Evolutionary conservation across 2,797 vertebrate genomes (phyloP), one percentile per base, ranked within the genome.

Genomic region (Poecilia wingei): DNA sequence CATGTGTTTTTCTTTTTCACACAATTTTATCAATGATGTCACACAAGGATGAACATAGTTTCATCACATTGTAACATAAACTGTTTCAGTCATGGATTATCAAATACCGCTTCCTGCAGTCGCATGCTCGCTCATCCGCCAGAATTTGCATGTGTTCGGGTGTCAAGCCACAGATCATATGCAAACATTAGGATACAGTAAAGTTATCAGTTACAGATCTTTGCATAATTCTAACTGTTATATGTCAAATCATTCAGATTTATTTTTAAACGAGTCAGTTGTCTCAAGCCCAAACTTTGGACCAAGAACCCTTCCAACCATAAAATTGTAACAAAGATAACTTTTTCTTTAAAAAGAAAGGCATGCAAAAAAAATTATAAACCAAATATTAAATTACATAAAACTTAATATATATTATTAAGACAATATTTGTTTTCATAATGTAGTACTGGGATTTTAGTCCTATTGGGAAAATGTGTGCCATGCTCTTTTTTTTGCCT

Each of bases 181-280:
- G 75, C 86, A 86, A 81, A 80, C 73, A 82, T 86, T 36, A 66
- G 25, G 75, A 75, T 86, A 86, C 79, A 75, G 75, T 88, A 45
- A 64, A 84, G 80, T 86, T 76, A 66, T 80, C 86, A 80, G 79
- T 59, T 51, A 64, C 28, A 18, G 31, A 31, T 36, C 31, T 64
- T 64, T 16, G 14, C 59, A 64, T 18, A 18, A 5, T 59, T 47
- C 78, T 45, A 71, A 68, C 82, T 85, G 80, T 75, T 80, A 87
- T 78, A 86, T 85, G 72, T 77, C 75, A 75, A 84, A 81, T 59
- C 72, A 79, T 61, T n/a, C 83, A 92, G 93, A 93, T 93, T 92
- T 92, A 93, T 90, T 78, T 53, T 53, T 53, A 33, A 64, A 64
- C 8, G 7, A 12, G 20, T 22, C 18, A 22, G 20, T 55, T 53